Evolutionary conservation across 2,888 invertebrate genomes (phyloP), one percentile per base, ranked within the genome.

Genomic region (Caenorhabditis doughertyi): DNA sequence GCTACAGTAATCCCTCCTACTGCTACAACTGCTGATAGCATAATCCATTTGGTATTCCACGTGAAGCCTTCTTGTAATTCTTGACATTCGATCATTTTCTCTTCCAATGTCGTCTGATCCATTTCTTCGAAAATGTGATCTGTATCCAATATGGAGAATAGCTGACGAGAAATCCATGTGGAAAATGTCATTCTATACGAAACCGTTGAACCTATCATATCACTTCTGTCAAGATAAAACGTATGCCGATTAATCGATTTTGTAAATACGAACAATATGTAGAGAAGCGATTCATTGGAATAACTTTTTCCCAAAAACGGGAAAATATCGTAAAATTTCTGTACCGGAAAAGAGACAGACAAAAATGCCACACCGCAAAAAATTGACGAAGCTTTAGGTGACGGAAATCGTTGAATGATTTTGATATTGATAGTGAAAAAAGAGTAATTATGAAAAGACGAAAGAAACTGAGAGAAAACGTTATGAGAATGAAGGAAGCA

Each of bases 51-150:
- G 32, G 25, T 16, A n/a, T 8, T 49, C 13, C 49, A 49, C 42
- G 27, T 25, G 18, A 49, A 35, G 3, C 8, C 42, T 16, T 67
- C 51, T 42, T 53, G 39, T 25, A 13, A 8, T 16, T 60, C 65
- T 23, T 60, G 35, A 42, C 18, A 23, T 49, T 79, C 79, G 9
- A 67, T 16, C 42, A 70, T 62, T 39, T 56, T 44, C 18, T 39
- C 44, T 53, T 81, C 80, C 11, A 81, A n/a, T 7, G 32, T 39
- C 35, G 49, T 53, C 29, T 49, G 18, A 56, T 81, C 81, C 81
- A 81, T 76, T 51, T 81, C 74, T 51, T 81, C 74, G 64, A 81
- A 62, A 35, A 64, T 55, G 13, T 47, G 55, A 58, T 76, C 55
- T 3, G 70, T 44, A 21, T 64, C 70, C n/a, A 70, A 55, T 11